Base-by-base conservation (phyloP, 2,888 invertebrate genomes). In the Priocnemis perturbator region DNA sequence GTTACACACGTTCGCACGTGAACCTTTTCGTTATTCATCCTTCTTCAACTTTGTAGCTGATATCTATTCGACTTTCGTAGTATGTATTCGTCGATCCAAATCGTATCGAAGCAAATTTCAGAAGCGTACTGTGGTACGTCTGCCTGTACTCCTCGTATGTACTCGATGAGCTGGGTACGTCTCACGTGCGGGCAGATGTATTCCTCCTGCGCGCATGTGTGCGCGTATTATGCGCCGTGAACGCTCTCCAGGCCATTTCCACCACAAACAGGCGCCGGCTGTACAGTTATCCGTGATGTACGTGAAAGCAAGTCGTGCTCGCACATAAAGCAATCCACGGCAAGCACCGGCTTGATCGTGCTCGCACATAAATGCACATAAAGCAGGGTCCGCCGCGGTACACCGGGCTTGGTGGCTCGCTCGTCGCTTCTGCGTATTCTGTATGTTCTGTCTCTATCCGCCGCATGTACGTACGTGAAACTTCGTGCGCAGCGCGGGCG, bases 241-340 rank as follows among this genome's bases (percentile, higher is more conserved):
- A 30, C 19, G 44, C 21, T 55, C 17, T 30, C 30, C 21, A 45
- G 53, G 21, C 57, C 67, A 55, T 26, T 57, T 50, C 45, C 47
- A 20, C 45, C 60, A 61, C 55, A 37, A 37, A 60, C 53, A 61
- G 50, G 20, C n/a, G 47, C 48, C 17, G 61, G 26, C 61, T 56
- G 73, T 77, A 77, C 76, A 65, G 71, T 73, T 71, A 69, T 37
- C 37, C 37, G 37, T 37, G 37, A 72, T 69, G 56, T 69, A 69
- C 69, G 63, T 52, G 72, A 72, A 65, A 66, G 69, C 72, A 66
- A 69, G 63, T 63, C 59, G 59, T 56, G 60, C 56, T 47, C 58
- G 15, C 53, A 37, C 60, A 37, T 37, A 37, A 37, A 37, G 37
- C 37, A 37, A 37, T 37, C 37, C 37, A 21, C 15, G 20, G 50